Evolutionary conservation across 1,140 invertebrate species (phyloP).

Genomic region (Bombyx mandarina): DNA sequence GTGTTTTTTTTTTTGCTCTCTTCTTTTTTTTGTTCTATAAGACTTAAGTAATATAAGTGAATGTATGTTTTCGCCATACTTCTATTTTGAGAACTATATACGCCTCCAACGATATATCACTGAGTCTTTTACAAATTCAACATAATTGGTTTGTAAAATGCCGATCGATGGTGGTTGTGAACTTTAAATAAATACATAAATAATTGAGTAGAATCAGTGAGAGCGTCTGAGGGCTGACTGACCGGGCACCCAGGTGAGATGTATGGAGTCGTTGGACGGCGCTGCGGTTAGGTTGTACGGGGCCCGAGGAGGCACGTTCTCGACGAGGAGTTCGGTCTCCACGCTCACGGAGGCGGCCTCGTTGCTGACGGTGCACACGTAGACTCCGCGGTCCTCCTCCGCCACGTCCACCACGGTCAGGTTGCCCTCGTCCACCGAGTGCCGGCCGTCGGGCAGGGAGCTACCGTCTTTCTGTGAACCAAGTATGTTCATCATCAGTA

Average conservation of each 20-base stretch:
- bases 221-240: conserved; percentile 5
- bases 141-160: background rate
- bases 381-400: conserved; percentile 90
- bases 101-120: too few relatives aligned
- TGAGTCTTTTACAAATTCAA: too few relatives aligned
- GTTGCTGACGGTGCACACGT: conserved; percentile 93
- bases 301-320: conserved; percentile 89
- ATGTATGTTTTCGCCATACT: too few relatives aligned
- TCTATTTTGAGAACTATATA: too few relatives aligned
- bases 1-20: too few relatives aligned
- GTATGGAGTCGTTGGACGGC: conserved; percentile 82
- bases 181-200: too few relatives aligned
- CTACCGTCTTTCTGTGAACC: conserved; percentile 80
- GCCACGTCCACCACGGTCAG: conserved; percentile 86
- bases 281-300: conserved; percentile 91
- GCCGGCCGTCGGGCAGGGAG: conserved; percentile 78
- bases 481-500: background rate
- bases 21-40: too few relatives aligned
- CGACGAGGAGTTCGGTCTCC: conserved; percentile 89
- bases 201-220: too few relatives aligned
- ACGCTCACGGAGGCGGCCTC: conserved; percentile 91
- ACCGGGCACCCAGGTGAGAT: conserved; percentile 87
- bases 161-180: too few relatives aligned
- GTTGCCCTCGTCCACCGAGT: conserved; percentile 84
- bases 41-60: too few relatives aligned